Conservation (phyloP, 2,113 vertebrate species). For the Elephantulus edwardii region DNA sequence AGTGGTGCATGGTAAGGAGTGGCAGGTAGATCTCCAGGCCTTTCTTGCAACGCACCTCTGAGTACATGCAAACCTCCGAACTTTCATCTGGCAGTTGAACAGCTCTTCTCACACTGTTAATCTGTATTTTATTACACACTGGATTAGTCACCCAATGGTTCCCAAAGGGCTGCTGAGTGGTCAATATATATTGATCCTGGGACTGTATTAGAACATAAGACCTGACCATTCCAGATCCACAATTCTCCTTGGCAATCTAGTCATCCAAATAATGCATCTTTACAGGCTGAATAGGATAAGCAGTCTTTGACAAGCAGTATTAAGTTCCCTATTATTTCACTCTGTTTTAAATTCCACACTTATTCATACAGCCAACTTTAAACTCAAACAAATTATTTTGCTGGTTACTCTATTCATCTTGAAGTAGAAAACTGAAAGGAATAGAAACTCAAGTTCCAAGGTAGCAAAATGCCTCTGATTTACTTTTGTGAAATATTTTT, state of each 20-base stretch:
- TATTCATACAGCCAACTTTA: constrained; percentile 44
- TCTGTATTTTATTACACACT: not conserved
- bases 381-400: constrained; percentile 74
- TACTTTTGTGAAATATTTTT: constrained; percentile 75
- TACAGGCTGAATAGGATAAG: not conserved
- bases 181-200: accelerated
- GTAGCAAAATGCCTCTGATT: constrained; percentile 65
- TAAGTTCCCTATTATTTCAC: constrained; percentile 48
- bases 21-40: not conserved
- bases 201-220: not conserved
- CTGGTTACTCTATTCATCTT: constrained; percentile 70
- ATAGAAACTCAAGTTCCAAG: constrained; percentile 76
- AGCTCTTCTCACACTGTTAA: not conserved
- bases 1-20: too few species aligned
- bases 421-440: constrained; percentile 74
- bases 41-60: not conserved
- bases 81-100: not conserved
- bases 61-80: not conserved
- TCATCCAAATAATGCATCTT: not conserved
- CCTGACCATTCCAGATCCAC: not conserved
- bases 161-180: not conserved
- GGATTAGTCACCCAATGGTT: not conserved
- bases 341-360: constrained; percentile 61
- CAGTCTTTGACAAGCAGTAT: not conserved
- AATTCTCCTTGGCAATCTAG: not conserved